A percentile compares a stretch with the other conserved stretches of the same genome.
These are phyloP conservation scores for Cynopterus brachyotis DNA, from an alignment of 2,113 vertebrate species.

Conservation along the genomic window DNA sequence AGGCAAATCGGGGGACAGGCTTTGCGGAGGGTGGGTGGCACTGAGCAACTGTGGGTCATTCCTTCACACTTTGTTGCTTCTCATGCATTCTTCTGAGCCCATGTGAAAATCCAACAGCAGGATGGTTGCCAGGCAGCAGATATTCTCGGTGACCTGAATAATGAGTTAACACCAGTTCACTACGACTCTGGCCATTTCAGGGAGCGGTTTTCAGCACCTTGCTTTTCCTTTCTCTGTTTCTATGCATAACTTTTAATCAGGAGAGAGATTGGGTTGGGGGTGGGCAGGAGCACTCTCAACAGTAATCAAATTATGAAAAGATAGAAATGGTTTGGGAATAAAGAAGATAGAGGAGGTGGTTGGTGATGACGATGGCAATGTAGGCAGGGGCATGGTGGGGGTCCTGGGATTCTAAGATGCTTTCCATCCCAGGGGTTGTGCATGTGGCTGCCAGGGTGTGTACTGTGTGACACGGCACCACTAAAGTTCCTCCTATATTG, in stretches of 20 bases:
- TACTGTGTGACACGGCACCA: not conserved
- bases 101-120: not conserved
- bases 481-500: not conserved
- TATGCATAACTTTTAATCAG: not conserved
- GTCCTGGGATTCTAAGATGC: not conserved
- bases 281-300: not conserved
- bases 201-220: not conserved
- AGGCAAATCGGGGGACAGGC: not conserved
- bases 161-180: slow-evolving; percentile 17
- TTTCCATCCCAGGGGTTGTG: not conserved
- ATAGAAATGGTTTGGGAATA: not conserved
- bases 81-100: not conserved
- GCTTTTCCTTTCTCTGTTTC: slow-evolving; percentile 12
- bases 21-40: not conserved
- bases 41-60: not conserved
- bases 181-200: slow-evolving; percentile 38
- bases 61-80: not conserved
- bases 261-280: not conserved
- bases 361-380: not conserved
- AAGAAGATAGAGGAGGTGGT: not conserved
- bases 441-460: not conserved
- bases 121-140: slow-evolving; percentile 61
- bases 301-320: not conserved
- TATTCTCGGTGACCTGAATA: slow-evolving; percentile 55
- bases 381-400: not conserved